These are phyloP conservation scores for Agrilus cyanescens DNA, from an alignment of 2,888 invertebrate genomes.

Conservation along the genomic window DNA sequence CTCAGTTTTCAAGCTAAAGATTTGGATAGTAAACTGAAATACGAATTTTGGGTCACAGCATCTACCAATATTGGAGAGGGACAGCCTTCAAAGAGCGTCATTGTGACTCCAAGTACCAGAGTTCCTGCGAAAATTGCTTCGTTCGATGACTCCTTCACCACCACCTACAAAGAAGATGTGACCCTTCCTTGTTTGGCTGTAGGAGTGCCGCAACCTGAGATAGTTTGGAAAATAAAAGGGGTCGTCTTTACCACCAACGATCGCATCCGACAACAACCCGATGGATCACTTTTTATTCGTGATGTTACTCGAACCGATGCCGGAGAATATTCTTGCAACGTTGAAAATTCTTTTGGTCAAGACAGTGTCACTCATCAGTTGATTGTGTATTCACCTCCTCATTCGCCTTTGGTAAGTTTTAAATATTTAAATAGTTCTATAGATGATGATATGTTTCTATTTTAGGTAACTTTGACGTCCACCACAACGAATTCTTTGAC, in stretches of 20 bases:
- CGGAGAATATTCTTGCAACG: constrained; percentile 88
- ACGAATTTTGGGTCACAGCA: constrained; percentile 92
- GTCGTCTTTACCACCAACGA: constrained; percentile 68
- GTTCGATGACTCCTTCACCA: constrained; percentile 86
- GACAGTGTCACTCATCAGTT: constrained; percentile 86
- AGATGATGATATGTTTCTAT: background rate
- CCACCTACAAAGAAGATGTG: constrained; percentile 84
- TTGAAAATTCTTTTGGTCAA: constrained; percentile 84
- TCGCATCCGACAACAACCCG: constrained; percentile 71
- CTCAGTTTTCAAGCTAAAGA: constrained; percentile 80
- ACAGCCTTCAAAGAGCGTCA: constrained; percentile 76
- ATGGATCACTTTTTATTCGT: constrained; percentile 83
- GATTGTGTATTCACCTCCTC: constrained; percentile 70
- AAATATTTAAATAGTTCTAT: background rate
- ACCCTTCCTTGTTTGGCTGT: constrained; percentile 86
- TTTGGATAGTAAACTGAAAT: constrained; percentile 67
- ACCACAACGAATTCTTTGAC: constrained; percentile 65
- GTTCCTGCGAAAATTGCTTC: constrained; percentile 92
- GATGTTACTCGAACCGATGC: constrained; percentile 83
- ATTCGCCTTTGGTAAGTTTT: constrained; percentile 46
- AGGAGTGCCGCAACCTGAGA: constrained; percentile 81
- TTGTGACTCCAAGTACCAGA: constrained; percentile 70
- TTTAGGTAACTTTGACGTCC: constrained; percentile 57
- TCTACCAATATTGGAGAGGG: constrained; percentile 92
- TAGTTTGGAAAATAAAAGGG: constrained; percentile 82